Evolutionary conservation across 1,140 invertebrate species (phyloP), one percentile per base, ranked within the genome.

Genomic region (Chironomus striatipennis): DNA sequence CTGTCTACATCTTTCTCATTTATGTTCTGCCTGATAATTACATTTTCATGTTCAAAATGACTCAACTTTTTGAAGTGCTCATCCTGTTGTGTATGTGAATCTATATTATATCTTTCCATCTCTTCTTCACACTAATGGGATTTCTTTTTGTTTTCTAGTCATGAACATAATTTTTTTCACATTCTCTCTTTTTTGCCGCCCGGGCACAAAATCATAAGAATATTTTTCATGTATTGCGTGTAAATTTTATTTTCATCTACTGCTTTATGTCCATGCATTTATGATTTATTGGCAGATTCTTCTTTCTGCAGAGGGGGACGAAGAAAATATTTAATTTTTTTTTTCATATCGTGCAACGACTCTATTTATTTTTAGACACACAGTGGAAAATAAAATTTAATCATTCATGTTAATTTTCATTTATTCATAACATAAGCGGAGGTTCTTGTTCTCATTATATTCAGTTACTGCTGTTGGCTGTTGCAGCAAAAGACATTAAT

Each of bases 21-120:
- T 57, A 15, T 57, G 47, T 57, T 57, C 18, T 70, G 65, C 7
- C 17, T 21, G 65, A 70, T 70, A 70, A 70, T 70, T 70, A 70
- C 65, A 70, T 70, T 70, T 70, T 17, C 65, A 70, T 70, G 65
- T 70, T 70, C 17, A 57, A 20, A 18, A 21, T 70, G 65, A 21
- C 65, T 20, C 17, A 21, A 21, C 17, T 70, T 20, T 21, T 70
- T 70, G n/a, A 70, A 70, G 20, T 21, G 65, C 65, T 70, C 65
- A 70, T 70, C 65, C 65, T 70, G 24, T 34, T 34, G 64, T 67
- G 65, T 18, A 20, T 70, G 24, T 34, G 47, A 57, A 15, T 57
- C 43, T 57, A 15, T n/a, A 15, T 57, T 8, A 8, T 12, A 12
- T 47, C 8, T 47, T 8, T 47, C 43, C 15, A 47, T 47, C 15